A percentile compares a stretch with the other conserved stretches of the same genome.
These are phyloP conservation scores for Orchestes rusci DNA, from an alignment of 2,888 invertebrate genomes.

Conservation along the genomic window DNA sequence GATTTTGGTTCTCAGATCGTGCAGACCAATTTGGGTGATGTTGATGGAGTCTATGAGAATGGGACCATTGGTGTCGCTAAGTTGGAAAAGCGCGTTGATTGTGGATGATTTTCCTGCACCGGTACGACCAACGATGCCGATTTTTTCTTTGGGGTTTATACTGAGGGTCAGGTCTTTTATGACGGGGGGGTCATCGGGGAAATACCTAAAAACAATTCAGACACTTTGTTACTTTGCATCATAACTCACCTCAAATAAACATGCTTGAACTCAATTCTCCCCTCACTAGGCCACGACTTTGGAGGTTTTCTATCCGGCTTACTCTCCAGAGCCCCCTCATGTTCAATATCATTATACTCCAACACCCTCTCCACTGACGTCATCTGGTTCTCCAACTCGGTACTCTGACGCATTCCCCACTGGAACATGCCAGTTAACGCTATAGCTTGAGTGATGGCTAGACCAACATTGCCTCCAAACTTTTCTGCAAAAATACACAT, in stretches of 20 bases:
- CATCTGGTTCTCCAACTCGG: conserved; percentile 64
- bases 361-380: conserved; percentile 80
- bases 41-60: conserved; percentile 57
- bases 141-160: conserved; percentile 62
- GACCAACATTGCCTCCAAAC: conserved; percentile 42
- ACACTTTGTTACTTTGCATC: neutral
- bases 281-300: conserved; percentile 64
- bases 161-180: conserved; percentile 63
- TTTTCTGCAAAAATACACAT: conserved; percentile 31
- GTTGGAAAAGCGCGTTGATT: conserved; percentile 62
- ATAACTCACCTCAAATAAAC: conserved; percentile 55
- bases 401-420: conserved; percentile 71
- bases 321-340: conserved; percentile 47
- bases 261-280: conserved; percentile 60
- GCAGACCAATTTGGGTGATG: conserved; percentile 48
- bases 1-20: conserved; percentile 47
- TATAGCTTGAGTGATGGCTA: conserved; percentile 43
- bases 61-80: conserved; percentile 51
- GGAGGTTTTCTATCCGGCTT: conserved; percentile 60
- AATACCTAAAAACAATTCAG: conserved; percentile 44
- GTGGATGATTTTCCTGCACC: conserved; percentile 73
- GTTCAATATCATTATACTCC: conserved; percentile 40
- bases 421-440: conserved; percentile 56
- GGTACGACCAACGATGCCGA: conserved; percentile 76
- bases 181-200: conserved; percentile 61